Base-by-base conservation (phyloP, 2,797 vertebrate genomes). In the Acridotheres tristis region DNA sequence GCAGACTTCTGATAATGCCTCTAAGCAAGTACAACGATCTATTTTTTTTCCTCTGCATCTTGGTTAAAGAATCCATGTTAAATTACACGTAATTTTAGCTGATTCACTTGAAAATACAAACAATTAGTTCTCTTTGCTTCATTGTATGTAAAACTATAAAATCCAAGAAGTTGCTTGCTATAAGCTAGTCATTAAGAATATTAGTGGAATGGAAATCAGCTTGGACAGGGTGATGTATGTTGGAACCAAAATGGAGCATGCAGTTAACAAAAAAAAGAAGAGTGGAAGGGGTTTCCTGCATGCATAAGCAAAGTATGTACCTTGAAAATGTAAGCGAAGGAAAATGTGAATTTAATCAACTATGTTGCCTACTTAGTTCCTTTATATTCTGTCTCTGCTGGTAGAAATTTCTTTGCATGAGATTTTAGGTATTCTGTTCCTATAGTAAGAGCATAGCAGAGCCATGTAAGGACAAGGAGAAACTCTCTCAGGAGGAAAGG, bases 391-490 rank as follows among this genome's bases (percentile, higher is more conserved):
- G 48, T 96, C 84, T 63, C 80, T 96, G 85, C 91, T 87, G 85
- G 51, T 90, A 93, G 88, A 96, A 93, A 82, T 92, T 97, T 94
- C 95, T 96, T 96, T 90, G 90, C 34, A 5, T 72, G 87, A 90
- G 75, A 63, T 83, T 96, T 97, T 96, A 96, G 93, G 83, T 94
- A 93, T 97, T 97, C 96, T 95, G 48, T 91, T 96, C 73, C 88
- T 95, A 87, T 89, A 81, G 82, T 90, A 94, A 92, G 86, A 92
- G 85, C 92, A 55, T 55, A 82, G 76, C 73, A 88, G 87, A 93
- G 83, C 65, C 92, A 34, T 96, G 94, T 97, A 95, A 97, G 91
- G 96, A 97, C 96, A 94, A 85, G 88, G 85, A 90, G 88, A 97
- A 96, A 90, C 82, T 72, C 90, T 93, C 80, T 36, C 89, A 57